These are phyloP conservation scores for Petromus typicus DNA, from an alignment of 2,113 vertebrate genomes.

Conservation along the genomic window DNA sequence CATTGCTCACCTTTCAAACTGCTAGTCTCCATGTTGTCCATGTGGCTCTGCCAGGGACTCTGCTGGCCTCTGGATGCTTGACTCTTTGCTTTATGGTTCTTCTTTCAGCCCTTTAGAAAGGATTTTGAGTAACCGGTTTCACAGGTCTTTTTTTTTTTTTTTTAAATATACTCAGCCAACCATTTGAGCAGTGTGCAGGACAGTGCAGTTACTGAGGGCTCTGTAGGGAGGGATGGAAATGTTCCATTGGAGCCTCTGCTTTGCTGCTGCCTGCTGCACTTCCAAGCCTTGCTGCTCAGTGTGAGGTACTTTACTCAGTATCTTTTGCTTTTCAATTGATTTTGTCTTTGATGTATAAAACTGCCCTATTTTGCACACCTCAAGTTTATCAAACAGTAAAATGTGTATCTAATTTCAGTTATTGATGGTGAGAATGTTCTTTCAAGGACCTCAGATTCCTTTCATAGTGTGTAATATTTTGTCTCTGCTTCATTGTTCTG, in stretches of 20 bases:
- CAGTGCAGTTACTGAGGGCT: too few species aligned
- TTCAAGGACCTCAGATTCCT: background rate
- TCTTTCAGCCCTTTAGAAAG: background rate
- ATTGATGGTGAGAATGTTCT: background rate
- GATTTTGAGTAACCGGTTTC: background rate
- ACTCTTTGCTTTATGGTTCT: background rate
- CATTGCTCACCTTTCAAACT: background rate
- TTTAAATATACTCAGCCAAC: background rate
- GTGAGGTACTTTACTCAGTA: background rate
- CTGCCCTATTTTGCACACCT: background rate
- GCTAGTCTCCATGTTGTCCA: background rate
- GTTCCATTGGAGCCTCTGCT: background rate
- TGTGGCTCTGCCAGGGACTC: too few species aligned
- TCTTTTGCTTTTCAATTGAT: background rate
- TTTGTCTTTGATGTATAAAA: background rate
- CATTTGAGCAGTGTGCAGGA: background rate
- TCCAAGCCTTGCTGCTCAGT: background rate
- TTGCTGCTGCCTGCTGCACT: background rate
- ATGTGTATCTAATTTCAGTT: background rate
- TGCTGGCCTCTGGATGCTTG: background rate
- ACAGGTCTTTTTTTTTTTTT: background rate
- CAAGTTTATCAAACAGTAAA: too few species aligned
- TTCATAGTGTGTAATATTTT: background rate
- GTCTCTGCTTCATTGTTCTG: background rate
- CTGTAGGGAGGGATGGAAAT: background rate